phyloP scores from a whole-genome alignment of 1,140 invertebrate species.

The Luehdorfia chinensis region DNA sequence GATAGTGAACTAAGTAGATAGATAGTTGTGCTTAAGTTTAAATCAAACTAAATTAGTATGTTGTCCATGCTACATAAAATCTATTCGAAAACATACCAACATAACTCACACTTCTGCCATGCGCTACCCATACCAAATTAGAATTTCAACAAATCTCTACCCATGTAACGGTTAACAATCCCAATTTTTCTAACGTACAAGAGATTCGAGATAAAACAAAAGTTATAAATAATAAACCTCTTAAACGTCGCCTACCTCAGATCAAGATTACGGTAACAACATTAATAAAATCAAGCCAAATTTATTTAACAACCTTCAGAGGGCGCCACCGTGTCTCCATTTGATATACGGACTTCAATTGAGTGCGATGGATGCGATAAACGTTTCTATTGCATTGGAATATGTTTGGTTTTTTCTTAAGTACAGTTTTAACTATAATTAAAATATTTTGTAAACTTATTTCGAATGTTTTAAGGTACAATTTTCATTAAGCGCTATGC shows the following conservation, averaged over 20 bases:
- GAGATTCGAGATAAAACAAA: slow-evolving; percentile 58
- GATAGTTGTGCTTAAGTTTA: no score
- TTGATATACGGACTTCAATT: slow-evolving; percentile 37
- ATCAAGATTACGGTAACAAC: slow-evolving; percentile 64
- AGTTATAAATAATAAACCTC: slow-evolving; percentile 71
- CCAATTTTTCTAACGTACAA: slow-evolving; percentile 44
- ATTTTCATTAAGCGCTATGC: neutral
- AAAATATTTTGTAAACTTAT: neutral
- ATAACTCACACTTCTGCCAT: neutral
- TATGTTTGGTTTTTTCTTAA: slow-evolving; percentile 4
- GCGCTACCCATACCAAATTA: slow-evolving; percentile 13
- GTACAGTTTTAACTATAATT: neutral
- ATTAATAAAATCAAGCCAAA: slow-evolving; percentile 67
- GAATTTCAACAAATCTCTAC: slow-evolving; percentile 11
- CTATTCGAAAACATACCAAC: no score
- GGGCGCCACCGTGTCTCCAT: slow-evolving; percentile 62
- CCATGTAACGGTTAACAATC: slow-evolving; percentile 38
- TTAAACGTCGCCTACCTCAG: slow-evolving; percentile 53
- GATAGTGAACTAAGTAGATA: no score
- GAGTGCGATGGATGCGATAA: slow-evolving; percentile 2
- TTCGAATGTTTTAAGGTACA: slow-evolving; percentile 3
- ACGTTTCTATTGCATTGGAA: neutral
- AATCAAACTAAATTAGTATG: no score
- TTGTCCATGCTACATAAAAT: no score
- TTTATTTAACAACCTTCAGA: slow-evolving; percentile 55